These are phyloP conservation scores for Leistus spinibarbis DNA, from an alignment of 2,888 invertebrate species.

Conservation along the genomic window DNA sequence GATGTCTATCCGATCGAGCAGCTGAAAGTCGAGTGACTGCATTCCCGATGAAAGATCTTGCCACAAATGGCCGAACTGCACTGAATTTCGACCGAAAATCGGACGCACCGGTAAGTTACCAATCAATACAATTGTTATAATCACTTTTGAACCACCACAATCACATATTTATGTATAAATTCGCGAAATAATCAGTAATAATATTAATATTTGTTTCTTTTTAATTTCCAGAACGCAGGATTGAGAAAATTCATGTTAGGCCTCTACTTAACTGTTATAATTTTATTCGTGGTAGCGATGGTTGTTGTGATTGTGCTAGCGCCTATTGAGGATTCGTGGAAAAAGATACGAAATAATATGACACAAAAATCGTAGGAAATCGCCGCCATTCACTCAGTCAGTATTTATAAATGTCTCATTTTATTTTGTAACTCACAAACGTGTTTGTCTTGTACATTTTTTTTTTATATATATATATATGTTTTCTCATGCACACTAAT, in stretches of 20 bases:
- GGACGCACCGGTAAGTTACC: conserved; percentile 75
- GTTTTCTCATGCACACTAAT: conserved; percentile 18
- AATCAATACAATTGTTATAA: not conserved
- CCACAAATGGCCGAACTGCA: conserved; percentile 65
- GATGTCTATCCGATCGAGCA: conserved; percentile 77
- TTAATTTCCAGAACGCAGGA: conserved; percentile 71
- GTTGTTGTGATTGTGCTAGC: conserved; percentile 77
- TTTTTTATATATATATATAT: conserved; percentile 17
- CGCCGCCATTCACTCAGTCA: conserved; percentile 8
- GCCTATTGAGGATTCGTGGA: conserved; percentile 72
- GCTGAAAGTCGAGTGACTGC: conserved; percentile 75
- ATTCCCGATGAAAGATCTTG: conserved; percentile 85
- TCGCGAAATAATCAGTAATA: not conserved
- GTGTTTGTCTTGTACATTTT: conserved; percentile 26
- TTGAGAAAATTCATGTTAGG: conserved; percentile 78
- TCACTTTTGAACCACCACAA: too few relatives aligned
- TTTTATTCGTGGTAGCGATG: conserved; percentile 72
- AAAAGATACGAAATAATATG: conserved; percentile 41
- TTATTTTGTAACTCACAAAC: conserved; percentile 19
- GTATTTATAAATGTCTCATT: conserved; percentile 13
- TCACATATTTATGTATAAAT: not conserved
- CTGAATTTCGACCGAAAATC: conserved; percentile 72
- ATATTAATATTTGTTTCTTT: conserved; percentile 34
- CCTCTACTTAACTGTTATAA: conserved; percentile 76
- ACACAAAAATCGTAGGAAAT: not conserved